Evolutionary conservation across 35 echinoderm and acorn worm species (phyloP).

Genomic region (Holothuria glaberrima): DNA sequence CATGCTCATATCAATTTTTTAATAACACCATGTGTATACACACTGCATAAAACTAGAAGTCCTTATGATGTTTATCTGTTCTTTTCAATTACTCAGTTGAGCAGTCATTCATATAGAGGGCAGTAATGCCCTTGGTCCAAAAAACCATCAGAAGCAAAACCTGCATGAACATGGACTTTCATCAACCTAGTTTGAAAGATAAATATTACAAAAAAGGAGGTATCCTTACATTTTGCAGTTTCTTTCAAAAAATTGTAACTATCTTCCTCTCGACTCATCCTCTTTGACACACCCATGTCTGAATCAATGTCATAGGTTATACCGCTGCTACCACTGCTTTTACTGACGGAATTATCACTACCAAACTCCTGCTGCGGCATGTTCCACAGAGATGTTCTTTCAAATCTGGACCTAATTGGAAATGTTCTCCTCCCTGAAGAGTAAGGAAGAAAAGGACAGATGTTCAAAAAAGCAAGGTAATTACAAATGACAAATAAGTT

Average conservation of each 20-base stretch:
- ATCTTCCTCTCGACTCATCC: conserved; percentile 30
- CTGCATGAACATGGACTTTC: too few relatives aligned
- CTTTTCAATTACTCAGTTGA: too few relatives aligned
- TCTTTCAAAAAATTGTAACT: conserved; percentile 9
- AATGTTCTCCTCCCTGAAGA: conserved; percentile 49
- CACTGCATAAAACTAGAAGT: too few relatives aligned
- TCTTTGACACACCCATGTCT: neutral
- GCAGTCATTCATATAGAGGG: too few relatives aligned
- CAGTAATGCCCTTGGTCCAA: too few relatives aligned
- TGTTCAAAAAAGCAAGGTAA: neutral
- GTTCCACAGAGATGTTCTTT: conserved; percentile 4
- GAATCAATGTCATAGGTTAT: neutral
- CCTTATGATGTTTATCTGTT: too few relatives aligned
- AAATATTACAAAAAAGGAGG: neutral
- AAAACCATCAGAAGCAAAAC: too few relatives aligned
- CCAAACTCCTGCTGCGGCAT: conserved; percentile 2
- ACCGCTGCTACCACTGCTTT: conserved; percentile 55
- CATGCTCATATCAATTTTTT: too few relatives aligned
- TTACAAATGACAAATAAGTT: too few relatives aligned
- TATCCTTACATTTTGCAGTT: conserved; percentile 43
- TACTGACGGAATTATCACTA: conserved; percentile 39
- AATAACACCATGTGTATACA: too few relatives aligned
- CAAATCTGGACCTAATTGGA: conserved; percentile 15
- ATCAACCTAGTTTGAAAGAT: too few relatives aligned
- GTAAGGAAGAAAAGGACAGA: too few relatives aligned